Base-by-base conservation (phyloP, 2,113 vertebrate species). In the Ploceus nigricollis region DNA sequence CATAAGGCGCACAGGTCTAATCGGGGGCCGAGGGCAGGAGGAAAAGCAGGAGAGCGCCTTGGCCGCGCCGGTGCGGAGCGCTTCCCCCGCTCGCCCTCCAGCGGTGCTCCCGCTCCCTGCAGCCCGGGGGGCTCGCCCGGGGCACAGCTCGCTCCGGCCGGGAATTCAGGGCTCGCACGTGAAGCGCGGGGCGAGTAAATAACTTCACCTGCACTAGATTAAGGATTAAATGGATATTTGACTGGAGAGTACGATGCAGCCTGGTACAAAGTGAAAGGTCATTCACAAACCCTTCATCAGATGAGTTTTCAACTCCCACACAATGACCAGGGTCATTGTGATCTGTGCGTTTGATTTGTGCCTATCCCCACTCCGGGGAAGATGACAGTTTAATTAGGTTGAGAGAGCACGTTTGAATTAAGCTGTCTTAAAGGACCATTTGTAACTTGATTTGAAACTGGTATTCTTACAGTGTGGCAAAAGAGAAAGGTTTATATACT, bases 231-330 rank as follows among this genome's bases (percentile, higher is more conserved):
- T 10, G 70, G 16, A 15, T 42, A 24, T 82, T 65, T 69, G 70
- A 28, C 14, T 30, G 76, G 13, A n/a, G 70, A 76, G 54, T 13
- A 77, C 42, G 37, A 78, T 76, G 69, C 51, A 91, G 73, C 48
- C 83, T 54, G 82, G 82, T 73, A 86, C 75, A 64, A 65, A 93
- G 87, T 0, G 0, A 96, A 91, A 95, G 82, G 92, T 90, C 85
- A 16, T 77, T 75, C 51, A 45, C 35, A 81, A 90, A 39, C 25
- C 8, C 51, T 80, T 48, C 27, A 6, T 57, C 75, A 39, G 31
- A 85, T 6, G 79, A 47, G 70, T 53, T 90, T 91, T 93, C 71
- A 44, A 66, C 93, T 95, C 96, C 96, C 64, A 73, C 93, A 3
- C 4, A 1, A 2, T 56, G 90, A 85, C 92, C 90, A n/a, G 66